These are phyloP conservation scores for Condylura cristata DNA, from an alignment of 2,113 vertebrate genomes.

Conservation along the genomic window DNA sequence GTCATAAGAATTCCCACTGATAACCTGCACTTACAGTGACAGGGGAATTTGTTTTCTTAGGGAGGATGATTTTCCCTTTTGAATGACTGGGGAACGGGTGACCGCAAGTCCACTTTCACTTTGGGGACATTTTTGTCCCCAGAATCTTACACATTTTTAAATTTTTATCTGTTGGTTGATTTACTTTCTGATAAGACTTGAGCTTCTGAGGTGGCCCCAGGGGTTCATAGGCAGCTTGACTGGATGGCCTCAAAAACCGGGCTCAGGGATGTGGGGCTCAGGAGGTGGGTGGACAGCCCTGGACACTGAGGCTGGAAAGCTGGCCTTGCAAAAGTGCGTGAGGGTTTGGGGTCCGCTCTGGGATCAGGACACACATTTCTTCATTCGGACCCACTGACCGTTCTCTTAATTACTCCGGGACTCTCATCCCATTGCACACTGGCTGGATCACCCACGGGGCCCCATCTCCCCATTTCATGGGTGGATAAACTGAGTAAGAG, in stretches of 20 bases:
- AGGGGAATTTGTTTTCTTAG: slow-evolving; percentile 60
- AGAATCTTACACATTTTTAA: background rate
- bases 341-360: background rate
- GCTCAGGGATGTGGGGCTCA: background rate
- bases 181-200: background rate
- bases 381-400: background rate
- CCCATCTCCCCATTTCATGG: background rate
- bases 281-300: fast-evolving
- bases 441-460: background rate
- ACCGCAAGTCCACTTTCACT: background rate
- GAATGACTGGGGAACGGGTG: background rate
- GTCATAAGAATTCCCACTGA: slow-evolving; percentile 70
- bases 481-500: background rate
- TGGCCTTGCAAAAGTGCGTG: fast-evolving
- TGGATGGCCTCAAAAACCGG: background rate
- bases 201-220: background rate
- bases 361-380: fast-evolving
- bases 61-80: slow-evolving; percentile 43
- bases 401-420: background rate
- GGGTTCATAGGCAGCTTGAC: background rate
- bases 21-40: slow-evolving; percentile 52
- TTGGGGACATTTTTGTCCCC: background rate
- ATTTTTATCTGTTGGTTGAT: background rate
- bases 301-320: background rate
- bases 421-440: background rate